These are phyloP conservation scores for Philhelius pedissequus DNA, from an alignment of 2,888 invertebrate species.

Conservation along the genomic window DNA sequence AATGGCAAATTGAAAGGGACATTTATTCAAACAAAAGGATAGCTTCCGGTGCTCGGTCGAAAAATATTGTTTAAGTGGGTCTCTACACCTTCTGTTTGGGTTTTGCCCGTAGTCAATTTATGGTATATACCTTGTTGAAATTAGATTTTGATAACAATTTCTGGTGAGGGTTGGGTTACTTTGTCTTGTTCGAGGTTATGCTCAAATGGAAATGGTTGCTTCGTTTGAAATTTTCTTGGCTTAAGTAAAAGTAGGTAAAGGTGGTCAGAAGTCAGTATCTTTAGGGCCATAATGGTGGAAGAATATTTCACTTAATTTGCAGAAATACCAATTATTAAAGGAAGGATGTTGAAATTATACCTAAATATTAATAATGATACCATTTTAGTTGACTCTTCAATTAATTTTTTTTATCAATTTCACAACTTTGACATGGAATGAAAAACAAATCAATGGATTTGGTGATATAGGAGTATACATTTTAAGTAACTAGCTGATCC, in stretches of 20 bases:
- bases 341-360: too few species aligned
- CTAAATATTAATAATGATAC: too few species aligned
- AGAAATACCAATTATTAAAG: background rate
- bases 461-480: too few species aligned
- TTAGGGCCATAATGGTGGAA: background rate
- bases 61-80: background rate
- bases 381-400: too few species aligned
- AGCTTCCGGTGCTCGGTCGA: background rate
- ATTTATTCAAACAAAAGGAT: conserved; percentile 22
- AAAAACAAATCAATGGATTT: too few species aligned
- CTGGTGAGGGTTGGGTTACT: background rate
- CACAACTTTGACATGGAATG: too few species aligned
- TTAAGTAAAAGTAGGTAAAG: conserved; percentile 41
- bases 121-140: conserved; percentile 8
- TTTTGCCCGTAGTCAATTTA: background rate
- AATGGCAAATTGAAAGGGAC: conserved; percentile 59
- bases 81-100: background rate
- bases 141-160: conserved; percentile 4
- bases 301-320: background rate
- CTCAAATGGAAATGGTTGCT: conserved; percentile 24
- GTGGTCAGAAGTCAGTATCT: background rate
- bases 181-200: background rate
- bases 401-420: too few species aligned
- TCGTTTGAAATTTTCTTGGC: conserved; percentile 35
- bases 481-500: too few species aligned